Evolutionary conservation across 1,140 invertebrate genomes (phyloP).

Genomic region (Drosophila lacertosa): DNA sequence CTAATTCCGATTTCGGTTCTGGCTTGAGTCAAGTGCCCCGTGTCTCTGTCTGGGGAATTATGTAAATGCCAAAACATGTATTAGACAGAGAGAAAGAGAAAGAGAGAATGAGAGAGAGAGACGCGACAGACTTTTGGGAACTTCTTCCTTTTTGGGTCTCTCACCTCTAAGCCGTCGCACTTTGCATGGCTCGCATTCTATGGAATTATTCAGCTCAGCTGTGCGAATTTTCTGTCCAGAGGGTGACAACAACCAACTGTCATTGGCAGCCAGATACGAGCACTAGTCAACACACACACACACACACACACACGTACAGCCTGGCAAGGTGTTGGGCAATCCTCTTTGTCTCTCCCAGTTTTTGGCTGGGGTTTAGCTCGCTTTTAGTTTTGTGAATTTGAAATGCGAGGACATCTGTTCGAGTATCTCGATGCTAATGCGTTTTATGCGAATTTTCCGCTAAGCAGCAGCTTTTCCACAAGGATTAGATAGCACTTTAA

Average conservation of each 20-base stretch:
- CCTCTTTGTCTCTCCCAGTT: slow-evolving; percentile 54
- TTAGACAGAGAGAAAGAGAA: no score
- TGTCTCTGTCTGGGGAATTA: slow-evolving; percentile 55
- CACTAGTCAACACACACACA: no score
- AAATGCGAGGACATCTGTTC: slow-evolving; percentile 83
- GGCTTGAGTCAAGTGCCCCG: slow-evolving; percentile 63
- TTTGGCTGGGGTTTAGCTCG: slow-evolving; percentile 30
- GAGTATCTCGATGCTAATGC: slow-evolving; percentile 68
- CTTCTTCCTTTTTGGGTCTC: slow-evolving; percentile 8
- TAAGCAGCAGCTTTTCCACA: not conserved
- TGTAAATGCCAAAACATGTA: slow-evolving; percentile 76
- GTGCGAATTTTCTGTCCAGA: slow-evolving; percentile 68
- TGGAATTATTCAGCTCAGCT: slow-evolving; percentile 72
- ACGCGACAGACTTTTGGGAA: slow-evolving; percentile 36
- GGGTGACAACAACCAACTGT: slow-evolving; percentile 69
- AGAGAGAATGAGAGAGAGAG: no score
- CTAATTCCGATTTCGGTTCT: slow-evolving; percentile 14
- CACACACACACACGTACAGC: no score
- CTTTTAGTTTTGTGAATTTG: slow-evolving; percentile 82
- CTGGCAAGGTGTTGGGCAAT: slow-evolving; percentile 59
- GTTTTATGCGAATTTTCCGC: slow-evolving; percentile 20
- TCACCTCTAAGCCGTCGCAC: slow-evolving; percentile 32
- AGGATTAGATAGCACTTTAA: slow-evolving; percentile 31
- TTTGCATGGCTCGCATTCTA: slow-evolving; percentile 37
- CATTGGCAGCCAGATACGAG: slow-evolving; percentile 56